Conservation (phyloP, 2,888 invertebrate genomes). For the Automeris io region DNA sequence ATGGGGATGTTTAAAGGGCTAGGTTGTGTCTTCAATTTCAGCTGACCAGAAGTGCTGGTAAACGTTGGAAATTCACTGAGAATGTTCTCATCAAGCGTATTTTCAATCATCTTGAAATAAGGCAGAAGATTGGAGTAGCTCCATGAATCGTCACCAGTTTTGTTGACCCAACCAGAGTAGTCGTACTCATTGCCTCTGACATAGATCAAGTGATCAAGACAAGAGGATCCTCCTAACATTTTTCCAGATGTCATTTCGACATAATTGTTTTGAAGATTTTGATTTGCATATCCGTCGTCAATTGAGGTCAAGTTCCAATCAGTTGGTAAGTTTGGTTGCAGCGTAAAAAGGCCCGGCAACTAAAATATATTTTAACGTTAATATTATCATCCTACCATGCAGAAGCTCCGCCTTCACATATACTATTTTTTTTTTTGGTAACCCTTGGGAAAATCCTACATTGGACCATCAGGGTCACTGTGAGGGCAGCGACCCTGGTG, state of each 20-base stretch:
- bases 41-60: slow-evolving; percentile 22
- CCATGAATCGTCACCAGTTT: slow-evolving; percentile 63
- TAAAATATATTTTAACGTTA: slow-evolving; percentile 1
- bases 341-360: slow-evolving; percentile 6
- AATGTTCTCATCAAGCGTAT: no score
- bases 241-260: slow-evolving; percentile 63
- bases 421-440: background rate
- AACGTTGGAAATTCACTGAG: slow-evolving; percentile 14
- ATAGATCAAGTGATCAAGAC: slow-evolving; percentile 67
- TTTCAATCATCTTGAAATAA: slow-evolving; percentile 60
- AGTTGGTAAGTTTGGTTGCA: background rate
- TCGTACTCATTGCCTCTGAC: slow-evolving; percentile 43
- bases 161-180: slow-evolving; percentile 63
- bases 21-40: no score
- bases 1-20: no score
- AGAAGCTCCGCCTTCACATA: background rate
- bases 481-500: background rate
- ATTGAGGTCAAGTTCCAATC: slow-evolving; percentile 36
- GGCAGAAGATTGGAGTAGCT: slow-evolving; percentile 60
- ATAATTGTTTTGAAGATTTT: slow-evolving; percentile 1
- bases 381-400: background rate
- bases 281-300: slow-evolving; percentile 25
- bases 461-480: background rate
- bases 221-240: slow-evolving; percentile 71
- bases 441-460: background rate